phyloP scores from a whole-genome alignment of 2,113 vertebrate genomes.

The Bucco capensis region DNA sequence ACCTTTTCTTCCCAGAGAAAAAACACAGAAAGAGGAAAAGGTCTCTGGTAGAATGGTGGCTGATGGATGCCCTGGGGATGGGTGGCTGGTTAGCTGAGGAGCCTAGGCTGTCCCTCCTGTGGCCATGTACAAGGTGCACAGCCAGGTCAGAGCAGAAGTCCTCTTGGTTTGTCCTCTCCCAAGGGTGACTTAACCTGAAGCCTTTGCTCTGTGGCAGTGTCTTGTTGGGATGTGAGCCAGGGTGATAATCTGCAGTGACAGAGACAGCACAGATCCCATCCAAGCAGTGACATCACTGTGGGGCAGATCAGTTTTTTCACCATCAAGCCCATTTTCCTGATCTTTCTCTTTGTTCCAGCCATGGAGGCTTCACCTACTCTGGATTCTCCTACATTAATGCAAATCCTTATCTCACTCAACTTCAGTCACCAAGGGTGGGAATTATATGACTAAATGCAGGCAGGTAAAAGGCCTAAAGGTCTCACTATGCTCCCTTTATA shows the following conservation, averaged over 20 bases:
- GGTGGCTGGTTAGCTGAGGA: background rate
- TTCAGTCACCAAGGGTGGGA: background rate
- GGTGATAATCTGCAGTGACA: background rate
- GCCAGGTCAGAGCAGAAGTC: background rate
- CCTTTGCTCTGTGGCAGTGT: background rate
- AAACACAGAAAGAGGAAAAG: background rate
- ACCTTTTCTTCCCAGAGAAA: background rate
- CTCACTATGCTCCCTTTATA: background rate
- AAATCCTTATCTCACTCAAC: background rate
- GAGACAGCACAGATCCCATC: background rate
- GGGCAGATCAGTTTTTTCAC: background rate
- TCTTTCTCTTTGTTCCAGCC: background rate
- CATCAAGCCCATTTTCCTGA: background rate
- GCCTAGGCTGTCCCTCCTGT: background rate
- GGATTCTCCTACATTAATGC: background rate
- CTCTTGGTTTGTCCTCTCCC: background rate
- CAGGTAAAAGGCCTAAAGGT: background rate
- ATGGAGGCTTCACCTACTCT: background rate
- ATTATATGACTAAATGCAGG: background rate
- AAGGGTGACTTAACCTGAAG: background rate
- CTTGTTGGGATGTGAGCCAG: rapidly evolving
- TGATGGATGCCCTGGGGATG: background rate
- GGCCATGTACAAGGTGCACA: rapidly evolving
- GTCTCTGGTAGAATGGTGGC: rapidly evolving
- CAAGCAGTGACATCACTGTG: background rate